Conservation (phyloP, 2,888 invertebrate genomes). For the Drosophila gaucha region DNA sequence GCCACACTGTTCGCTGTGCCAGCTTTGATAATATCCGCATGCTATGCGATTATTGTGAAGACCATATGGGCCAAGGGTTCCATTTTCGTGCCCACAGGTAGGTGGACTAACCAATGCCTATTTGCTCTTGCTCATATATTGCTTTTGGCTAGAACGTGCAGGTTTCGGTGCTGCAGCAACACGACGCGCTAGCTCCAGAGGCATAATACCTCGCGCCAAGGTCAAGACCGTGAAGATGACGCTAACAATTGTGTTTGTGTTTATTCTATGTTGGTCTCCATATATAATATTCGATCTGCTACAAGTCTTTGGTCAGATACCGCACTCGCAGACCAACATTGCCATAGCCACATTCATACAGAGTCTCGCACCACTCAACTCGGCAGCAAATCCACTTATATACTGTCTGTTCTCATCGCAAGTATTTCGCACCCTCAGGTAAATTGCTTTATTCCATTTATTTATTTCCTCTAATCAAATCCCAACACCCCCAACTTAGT, state of each 20-base stretch:
- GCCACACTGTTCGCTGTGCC: slow-evolving; percentile 93
- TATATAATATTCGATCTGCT: slow-evolving; percentile 96
- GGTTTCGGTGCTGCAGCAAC: slow-evolving; percentile 86
- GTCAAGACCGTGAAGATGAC: slow-evolving; percentile 99
- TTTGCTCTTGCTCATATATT: slow-evolving; percentile 15
- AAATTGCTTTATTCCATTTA: slow-evolving; percentile 77
- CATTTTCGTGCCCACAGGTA: slow-evolving; percentile 83
- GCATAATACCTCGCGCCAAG: slow-evolving; percentile 97
- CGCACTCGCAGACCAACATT: slow-evolving; percentile 91
- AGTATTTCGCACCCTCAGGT: slow-evolving; percentile 94
- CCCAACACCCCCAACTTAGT: slow-evolving; percentile 49
- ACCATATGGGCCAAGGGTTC: slow-evolving; percentile 94
- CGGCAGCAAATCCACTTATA: slow-evolving; percentile 97
- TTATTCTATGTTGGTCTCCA: slow-evolving; percentile 97
- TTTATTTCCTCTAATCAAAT: not conserved
- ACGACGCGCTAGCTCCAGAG: slow-evolving; percentile 94
- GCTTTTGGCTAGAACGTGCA: slow-evolving; percentile 64
- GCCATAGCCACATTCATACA: slow-evolving; percentile 96
- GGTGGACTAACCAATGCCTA: not conserved
- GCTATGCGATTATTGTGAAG: slow-evolving; percentile 95
- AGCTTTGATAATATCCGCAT: slow-evolving; percentile 93
- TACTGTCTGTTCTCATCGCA: slow-evolving; percentile 97
- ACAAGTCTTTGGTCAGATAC: slow-evolving; percentile 94
- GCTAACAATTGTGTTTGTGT: slow-evolving; percentile 97
- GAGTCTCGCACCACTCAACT: slow-evolving; percentile 95